Evolutionary conservation across 1,140 invertebrate genomes (phyloP), one percentile per base, ranked within the genome.

Genomic region (Mya arenaria): DNA sequence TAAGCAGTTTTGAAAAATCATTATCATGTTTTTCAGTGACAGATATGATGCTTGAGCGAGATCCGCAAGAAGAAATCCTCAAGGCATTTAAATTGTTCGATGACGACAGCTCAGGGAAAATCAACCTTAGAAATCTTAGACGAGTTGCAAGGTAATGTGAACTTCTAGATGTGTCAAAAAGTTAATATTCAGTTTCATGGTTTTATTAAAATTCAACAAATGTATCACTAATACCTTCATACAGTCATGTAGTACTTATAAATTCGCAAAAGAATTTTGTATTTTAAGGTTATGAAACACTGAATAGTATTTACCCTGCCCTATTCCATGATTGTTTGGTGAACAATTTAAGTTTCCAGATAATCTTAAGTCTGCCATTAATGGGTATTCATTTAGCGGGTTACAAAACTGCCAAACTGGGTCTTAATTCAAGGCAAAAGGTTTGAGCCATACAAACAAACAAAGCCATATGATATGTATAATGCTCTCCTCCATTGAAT

Each of bases 51-150:
- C 68, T 93, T 36, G 91, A 92, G 41, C 85, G 92, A 87, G 92
- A 93, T 84, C 92, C 92, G 8, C 90, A 92, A 56, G 91, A 92
- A 78, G 92, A 93, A 84, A 90, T 93, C 37, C 62, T 92, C 6
- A 92, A 93, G 86, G 92, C 92, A n/a, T 93, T 93, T 83, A 92
- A 91, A 86, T 69, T 93, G 39, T 93, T 93, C 91, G 92, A 93
- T 85, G 92, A 93, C 84, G 92, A 93, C 82, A 86, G 85, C n/a
- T 90, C 91, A 55, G 92, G 92, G 15, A 93, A 93, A 87, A 93
- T 93, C 32, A 93, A 89, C 71, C 83, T 93, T 30, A 84, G 92
- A 58, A 93, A 93, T 84, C 84, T 93, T 8, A 86, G 92, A 48
- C 62, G 92, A 83, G 92, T 93, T 19, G 92, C 92, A 48, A 90